Percentiles rank a stretch among this genome's conserved stretches.
Evolutionary conservation across 2,113 vertebrate species (phyloP).

Genomic region (Lates calcarifer): DNA sequence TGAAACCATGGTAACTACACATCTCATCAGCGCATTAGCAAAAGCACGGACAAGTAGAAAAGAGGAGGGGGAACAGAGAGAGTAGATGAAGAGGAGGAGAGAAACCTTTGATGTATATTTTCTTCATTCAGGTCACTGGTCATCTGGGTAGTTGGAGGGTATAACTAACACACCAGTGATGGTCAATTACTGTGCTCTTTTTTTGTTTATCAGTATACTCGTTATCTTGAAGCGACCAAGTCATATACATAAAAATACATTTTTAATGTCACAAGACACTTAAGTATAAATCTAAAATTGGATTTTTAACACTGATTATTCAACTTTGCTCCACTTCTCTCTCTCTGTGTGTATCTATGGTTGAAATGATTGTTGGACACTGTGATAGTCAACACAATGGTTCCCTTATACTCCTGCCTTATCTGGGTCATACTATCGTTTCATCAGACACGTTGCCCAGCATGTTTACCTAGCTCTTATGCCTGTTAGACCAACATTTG

Average conservation of each 20-base stretch:
- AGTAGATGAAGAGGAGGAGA: conserved; percentile 37
- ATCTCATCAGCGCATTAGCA: conserved; percentile 59
- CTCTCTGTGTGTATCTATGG: not conserved
- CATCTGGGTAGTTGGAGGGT: not conserved
- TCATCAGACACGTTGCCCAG: conserved; percentile 40
- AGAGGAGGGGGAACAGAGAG: conserved; percentile 23
- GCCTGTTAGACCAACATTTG: conserved; percentile 9
- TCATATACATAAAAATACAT: not conserved
- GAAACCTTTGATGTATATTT: conserved; percentile 8
- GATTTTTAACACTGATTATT: not conserved
- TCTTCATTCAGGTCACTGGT: conserved; percentile 6
- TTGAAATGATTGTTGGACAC: conserved; percentile 16
- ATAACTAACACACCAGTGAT: not conserved
- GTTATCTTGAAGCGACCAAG: not conserved
- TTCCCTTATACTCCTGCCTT: conserved; percentile 38
- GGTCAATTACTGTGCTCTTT: not conserved
- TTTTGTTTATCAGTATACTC: not conserved
- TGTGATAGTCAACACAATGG: conserved; percentile 45
- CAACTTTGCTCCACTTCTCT: not conserved
- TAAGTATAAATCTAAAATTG: not conserved
- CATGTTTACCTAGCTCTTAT: conserved; percentile 45
- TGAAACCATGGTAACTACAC: conserved; percentile 78
- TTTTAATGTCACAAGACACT: not conserved
- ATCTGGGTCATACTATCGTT: conserved; percentile 60
- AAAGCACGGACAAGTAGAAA: conserved; percentile 44